Percentiles rank a stretch among this genome's conserved stretches.
phyloP scores from a whole-genome alignment of 1,140 invertebrate genomes.

The Penaeus indicus region DNA sequence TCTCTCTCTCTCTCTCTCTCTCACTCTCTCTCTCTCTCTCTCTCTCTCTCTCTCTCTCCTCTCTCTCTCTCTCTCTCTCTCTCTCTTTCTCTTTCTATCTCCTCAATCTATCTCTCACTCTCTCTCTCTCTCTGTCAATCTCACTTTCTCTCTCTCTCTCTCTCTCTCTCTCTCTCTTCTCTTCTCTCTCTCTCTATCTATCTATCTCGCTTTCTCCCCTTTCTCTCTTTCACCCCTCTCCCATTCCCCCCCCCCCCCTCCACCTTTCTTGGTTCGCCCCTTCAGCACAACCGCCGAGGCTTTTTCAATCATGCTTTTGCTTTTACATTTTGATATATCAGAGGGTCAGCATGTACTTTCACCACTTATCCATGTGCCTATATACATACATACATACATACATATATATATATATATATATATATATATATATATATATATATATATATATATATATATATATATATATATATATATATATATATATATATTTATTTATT shows the following conservation, averaged over 20 bases:
- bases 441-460: too few species aligned
- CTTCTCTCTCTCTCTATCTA: slow-evolving; percentile 19
- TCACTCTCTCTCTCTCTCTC: not conserved
- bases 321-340: too few species aligned
- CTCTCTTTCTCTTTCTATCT: not conserved
- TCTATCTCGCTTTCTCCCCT: slow-evolving; percentile 4
- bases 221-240: not conserved
- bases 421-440: too few species aligned
- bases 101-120: not conserved
- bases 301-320: too few species aligned
- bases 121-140: not conserved
- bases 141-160: not conserved
- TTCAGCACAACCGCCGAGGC: not conserved
- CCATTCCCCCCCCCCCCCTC: not conserved
- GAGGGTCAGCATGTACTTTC: too few species aligned
- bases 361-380: too few species aligned
- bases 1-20: not conserved
- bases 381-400: too few species aligned
- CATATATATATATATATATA: too few species aligned
- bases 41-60: not conserved
- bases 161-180: not conserved
- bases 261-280: not conserved
- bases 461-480: too few species aligned
- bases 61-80: slow-evolving; percentile 1
- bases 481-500: too few species aligned